Conservation (phyloP, 2,797 vertebrate genomes). For the Eulemur coronatus region DNA sequence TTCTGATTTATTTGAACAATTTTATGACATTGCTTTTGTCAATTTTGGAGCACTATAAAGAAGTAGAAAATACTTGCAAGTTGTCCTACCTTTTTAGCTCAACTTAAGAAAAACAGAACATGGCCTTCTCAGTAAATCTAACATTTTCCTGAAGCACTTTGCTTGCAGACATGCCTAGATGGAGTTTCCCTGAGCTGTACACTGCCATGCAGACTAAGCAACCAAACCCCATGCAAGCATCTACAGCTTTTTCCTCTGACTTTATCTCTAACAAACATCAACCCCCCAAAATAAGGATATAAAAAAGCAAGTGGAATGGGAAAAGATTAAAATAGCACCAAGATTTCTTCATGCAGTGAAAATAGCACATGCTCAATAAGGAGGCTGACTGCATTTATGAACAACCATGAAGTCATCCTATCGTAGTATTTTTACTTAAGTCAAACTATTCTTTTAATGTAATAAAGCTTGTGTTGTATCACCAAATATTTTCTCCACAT, state of each 20-base stretch:
- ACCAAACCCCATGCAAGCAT: background rate
- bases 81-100: background rate
- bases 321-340: background rate
- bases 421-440: background rate
- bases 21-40: background rate
- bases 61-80: background rate
- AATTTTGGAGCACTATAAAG: background rate
- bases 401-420: background rate
- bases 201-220: background rate
- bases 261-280: background rate
- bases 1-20: background rate
- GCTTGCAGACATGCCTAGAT: background rate
- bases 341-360: background rate
- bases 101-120: background rate
- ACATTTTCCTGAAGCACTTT: conserved; percentile 5
- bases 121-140: background rate
- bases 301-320: conserved; percentile 1
- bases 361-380: background rate
- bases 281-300: background rate
- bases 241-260: background rate
- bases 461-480: background rate
- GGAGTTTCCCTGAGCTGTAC: background rate
- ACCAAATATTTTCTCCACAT: background rate
- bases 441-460: background rate
- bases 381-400: background rate